Base-by-base conservation (phyloP, 2,888 invertebrate genomes). In the Synergus japonicus region DNA sequence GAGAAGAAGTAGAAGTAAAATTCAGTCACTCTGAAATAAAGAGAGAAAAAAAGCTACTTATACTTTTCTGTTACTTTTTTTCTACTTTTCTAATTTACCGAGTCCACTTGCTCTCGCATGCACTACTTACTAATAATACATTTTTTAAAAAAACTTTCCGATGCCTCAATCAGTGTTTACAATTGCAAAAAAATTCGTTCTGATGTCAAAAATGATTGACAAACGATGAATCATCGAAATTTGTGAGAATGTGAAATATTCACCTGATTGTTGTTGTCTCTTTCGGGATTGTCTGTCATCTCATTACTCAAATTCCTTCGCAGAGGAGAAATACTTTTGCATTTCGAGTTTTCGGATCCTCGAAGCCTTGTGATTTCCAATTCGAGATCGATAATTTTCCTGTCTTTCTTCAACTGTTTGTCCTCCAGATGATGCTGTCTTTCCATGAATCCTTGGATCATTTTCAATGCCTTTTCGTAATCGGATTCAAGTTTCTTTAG, bases 391-490 rank as follows among this genome's bases (percentile, higher is more conserved):
- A 83, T 81, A 22, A 92, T 89, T 83, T 87, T 90, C 63, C 86
- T 85, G 41, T 91, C 89, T 67, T 91, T 91, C 60, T 85, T 87
- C 4, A 83, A 15, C 4, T 86, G 79, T 77, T 93, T 93, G 79
- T 93, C 93, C 83, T 94, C 93, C 85, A 93, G 92, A 83, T 94
- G 93, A 82, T 94, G 93, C 85, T 94, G 93, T 85, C 93, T 93
- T 81, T 93, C 93, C 92, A 94, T 93, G 83, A 94, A 94, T 46
- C 93, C 93, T 90, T 94, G 94, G 76, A 94, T 94, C 92, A 94
- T 93, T 86, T 93, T 93, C 67, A 94, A 89, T 4, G 94, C 94
- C 86, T 94, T 94, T 65, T 92, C 92, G 84, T 94, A 93, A 83
- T 94, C 94, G 15, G 89, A 89, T 65, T 93, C 93, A n/a, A 94